These are phyloP conservation scores for Scaptomyza reducta DNA, from an alignment of 2,888 invertebrate species.

Conservation along the genomic window DNA sequence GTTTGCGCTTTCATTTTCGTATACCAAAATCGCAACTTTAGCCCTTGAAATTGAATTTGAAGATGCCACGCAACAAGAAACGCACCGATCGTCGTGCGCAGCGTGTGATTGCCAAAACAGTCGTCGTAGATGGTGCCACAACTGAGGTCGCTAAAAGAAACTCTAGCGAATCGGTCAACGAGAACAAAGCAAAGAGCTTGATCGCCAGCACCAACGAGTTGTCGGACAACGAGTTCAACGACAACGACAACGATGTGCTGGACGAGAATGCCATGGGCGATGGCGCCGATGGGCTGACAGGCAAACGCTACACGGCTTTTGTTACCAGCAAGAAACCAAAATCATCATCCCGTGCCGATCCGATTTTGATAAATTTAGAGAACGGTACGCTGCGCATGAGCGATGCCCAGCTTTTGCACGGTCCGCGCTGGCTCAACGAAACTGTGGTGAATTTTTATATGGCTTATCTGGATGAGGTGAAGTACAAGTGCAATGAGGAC, in stretches of 20 bases:
- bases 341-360: constrained; percentile 74
- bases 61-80: constrained; percentile 48
- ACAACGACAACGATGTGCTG: neutral
- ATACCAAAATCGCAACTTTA: neutral
- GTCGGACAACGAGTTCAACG: neutral
- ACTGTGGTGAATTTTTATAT: constrained; percentile 93
- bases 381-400: constrained; percentile 87
- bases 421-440: constrained; percentile 95
- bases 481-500: constrained; percentile 86
- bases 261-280: constrained; percentile 27
- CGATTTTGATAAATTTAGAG: constrained; percentile 89
- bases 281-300: constrained; percentile 5
- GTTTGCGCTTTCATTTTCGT: too few species aligned
- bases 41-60: neutral
- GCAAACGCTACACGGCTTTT: constrained; percentile 6
- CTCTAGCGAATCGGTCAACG: neutral
- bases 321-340: constrained; percentile 42
- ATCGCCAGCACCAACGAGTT: neutral
- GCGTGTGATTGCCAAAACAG: neutral
- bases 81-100: constrained; percentile 40
- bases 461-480: constrained; percentile 91
- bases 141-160: neutral
- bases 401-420: constrained; percentile 91
- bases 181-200: neutral
- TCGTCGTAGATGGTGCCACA: neutral